A percentile compares a stretch with the other conserved stretches of the same genome.
These are phyloP conservation scores for Neolamprologus tretocephalus DNA, from an alignment of 2,113 vertebrate species.

Conservation along the genomic window DNA sequence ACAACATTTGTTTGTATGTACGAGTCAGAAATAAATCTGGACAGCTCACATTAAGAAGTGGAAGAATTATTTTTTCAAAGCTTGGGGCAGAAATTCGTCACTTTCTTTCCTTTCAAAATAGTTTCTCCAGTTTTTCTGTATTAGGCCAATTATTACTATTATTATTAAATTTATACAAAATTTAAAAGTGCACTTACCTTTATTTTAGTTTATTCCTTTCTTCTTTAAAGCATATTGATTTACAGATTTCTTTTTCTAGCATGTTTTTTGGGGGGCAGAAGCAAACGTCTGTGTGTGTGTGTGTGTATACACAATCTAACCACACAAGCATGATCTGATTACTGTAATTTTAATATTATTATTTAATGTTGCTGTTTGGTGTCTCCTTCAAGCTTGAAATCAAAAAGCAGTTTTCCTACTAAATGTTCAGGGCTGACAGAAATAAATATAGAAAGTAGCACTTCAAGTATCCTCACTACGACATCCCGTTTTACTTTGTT, in stretches of 20 bases:
- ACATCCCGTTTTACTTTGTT: not conserved
- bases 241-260: not conserved
- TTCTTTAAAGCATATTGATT: not conserved
- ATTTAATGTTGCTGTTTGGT: not conserved
- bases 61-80: not conserved
- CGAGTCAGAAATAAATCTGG: not conserved
- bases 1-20: not conserved
- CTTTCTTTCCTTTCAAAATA: not conserved
- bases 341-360: not conserved
- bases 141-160: not conserved
- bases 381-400: not conserved
- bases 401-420: not conserved
- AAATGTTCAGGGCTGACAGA: not conserved
- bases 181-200: not conserved
- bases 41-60: not conserved
- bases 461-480: not conserved
- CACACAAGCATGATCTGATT: not conserved
- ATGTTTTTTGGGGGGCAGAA: too few relatives aligned
- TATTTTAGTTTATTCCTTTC: not conserved
- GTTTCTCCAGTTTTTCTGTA: not conserved
- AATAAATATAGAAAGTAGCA: not conserved
- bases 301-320: not conserved
- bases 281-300: not conserved
- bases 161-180: not conserved
- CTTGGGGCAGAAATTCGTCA: fast-evolving